Base-by-base conservation (phyloP, 2,888 invertebrate species). In the Atethmia centrago region DNA sequence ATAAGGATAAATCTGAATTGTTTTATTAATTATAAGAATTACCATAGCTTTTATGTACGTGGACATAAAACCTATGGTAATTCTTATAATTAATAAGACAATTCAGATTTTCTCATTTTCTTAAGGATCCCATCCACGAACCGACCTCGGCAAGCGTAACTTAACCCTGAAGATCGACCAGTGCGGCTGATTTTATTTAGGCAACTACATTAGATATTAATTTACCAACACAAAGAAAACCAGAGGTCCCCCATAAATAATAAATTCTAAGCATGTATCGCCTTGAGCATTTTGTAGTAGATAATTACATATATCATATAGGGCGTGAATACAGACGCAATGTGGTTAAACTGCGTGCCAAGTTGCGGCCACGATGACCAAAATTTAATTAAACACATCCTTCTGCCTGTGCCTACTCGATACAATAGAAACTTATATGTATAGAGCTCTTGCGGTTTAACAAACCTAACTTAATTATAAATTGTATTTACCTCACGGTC, bases 281-380 rank as follows among this genome's bases (percentile, higher is more conserved):
- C 85, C 77, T 81, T 82, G 77, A 81, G 65, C 47, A 71, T 76
- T 69, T 55, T 65, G 36, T 62, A 62, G 56, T 61, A 68, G 36
- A 75, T 69, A 58, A 84, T 69, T 56, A 68, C 71, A 74, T 64
- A 71, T 68, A 49, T 53, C 68, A 40, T 74, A 68, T n/a, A 81
- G 28, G 71, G 63, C 19, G 21, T 51, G 61, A 71, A 81, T 49
- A 70, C 45, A 69, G n/a, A 69, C 65, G 68, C 49, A 55, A 28
- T 75, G 76, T 69, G 85, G 85, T 81, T 68, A 51, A 55, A 47
- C 58, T 45, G 58, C 64, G 85, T 81, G 85, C 81, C 77, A 81
- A 81, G 8, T 81, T 69, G 71, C n/a, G 68, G 62, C 51, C 49
- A 66, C 53, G 71, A 69, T 71, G 82, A 62, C 85, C 85, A 81